These are phyloP conservation scores for Toxotes chatareus DNA, from an alignment of 2,113 vertebrate species.

Conservation along the genomic window DNA sequence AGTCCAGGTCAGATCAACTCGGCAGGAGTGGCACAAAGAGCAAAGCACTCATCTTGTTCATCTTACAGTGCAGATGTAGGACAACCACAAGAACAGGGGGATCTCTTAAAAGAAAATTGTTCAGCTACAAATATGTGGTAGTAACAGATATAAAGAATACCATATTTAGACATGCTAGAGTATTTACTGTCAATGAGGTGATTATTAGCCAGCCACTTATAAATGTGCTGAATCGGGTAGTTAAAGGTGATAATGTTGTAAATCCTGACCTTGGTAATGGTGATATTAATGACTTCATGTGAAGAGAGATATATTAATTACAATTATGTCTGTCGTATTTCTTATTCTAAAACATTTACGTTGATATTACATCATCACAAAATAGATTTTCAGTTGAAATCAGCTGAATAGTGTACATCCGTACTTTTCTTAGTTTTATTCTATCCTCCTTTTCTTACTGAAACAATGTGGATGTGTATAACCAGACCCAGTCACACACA, in stretches of 20 bases:
- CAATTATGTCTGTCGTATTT: not conserved
- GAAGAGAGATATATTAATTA: not conserved
- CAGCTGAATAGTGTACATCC: not conserved
- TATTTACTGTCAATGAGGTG: not conserved
- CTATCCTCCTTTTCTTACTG: not conserved
- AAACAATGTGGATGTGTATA: not conserved
- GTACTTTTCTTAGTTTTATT: not conserved
- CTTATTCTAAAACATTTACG: not conserved
- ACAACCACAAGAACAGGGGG: not conserved
- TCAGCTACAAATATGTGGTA: not conserved
- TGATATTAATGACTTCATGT: not conserved
- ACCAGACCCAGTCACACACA: not conserved
- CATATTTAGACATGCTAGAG: not conserved
- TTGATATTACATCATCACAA: not conserved
- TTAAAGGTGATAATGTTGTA: not conserved
- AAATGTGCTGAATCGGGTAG: not conserved
- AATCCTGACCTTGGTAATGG: not conserved
- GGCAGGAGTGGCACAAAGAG: constrained; percentile 11
- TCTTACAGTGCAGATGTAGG: not conserved
- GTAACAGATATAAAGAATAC: not conserved
- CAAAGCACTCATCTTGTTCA: constrained; percentile 2
- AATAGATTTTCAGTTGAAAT: not conserved
- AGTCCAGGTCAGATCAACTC: constrained; percentile 33
- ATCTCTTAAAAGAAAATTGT: not conserved
- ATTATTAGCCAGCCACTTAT: not conserved